Conservation (phyloP, 2,888 invertebrate genomes). For the Blera fallax region DNA sequence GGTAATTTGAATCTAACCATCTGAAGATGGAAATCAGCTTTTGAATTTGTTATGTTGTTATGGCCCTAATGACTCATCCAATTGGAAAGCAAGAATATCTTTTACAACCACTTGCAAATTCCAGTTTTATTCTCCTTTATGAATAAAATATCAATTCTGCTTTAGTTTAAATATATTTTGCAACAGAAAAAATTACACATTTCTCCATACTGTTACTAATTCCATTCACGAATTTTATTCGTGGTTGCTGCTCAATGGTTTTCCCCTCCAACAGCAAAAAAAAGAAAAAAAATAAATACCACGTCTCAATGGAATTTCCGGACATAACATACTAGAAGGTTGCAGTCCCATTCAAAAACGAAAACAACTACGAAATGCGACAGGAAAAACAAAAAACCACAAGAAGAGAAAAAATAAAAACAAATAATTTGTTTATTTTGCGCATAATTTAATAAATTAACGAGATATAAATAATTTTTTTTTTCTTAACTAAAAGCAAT, state of each 20-base stretch:
- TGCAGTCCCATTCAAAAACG: slow-evolving; percentile 29
- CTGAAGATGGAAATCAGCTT: not conserved
- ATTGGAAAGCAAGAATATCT: not conserved
- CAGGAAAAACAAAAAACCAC: slow-evolving; percentile 4
- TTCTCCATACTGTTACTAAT: slow-evolving; percentile 10
- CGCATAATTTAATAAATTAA: slow-evolving; percentile 60
- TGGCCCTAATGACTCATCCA: not conserved
- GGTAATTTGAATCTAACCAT: not conserved
- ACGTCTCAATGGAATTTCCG: slow-evolving; percentile 53
- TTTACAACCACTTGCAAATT: not conserved
- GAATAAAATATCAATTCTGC: not conserved
- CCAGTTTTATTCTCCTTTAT: too few species aligned
- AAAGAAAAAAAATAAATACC: not conserved
- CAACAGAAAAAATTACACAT: not conserved
- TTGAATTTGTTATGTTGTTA: not conserved
- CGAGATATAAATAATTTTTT: slow-evolving; percentile 37
- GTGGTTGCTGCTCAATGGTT: not conserved
- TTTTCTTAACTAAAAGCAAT: slow-evolving; percentile 31
- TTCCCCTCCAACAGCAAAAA: not conserved
- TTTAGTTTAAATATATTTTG: not conserved
- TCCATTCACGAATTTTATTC: slow-evolving; percentile 30
- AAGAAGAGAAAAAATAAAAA: slow-evolving; percentile 18
- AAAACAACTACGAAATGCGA: not conserved
- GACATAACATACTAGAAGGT: slow-evolving; percentile 23
- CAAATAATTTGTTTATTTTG: slow-evolving; percentile 42